Evolutionary conservation across 1,140 invertebrate genomes (phyloP).

Genomic region (Rhagoletis zephyria): DNA sequence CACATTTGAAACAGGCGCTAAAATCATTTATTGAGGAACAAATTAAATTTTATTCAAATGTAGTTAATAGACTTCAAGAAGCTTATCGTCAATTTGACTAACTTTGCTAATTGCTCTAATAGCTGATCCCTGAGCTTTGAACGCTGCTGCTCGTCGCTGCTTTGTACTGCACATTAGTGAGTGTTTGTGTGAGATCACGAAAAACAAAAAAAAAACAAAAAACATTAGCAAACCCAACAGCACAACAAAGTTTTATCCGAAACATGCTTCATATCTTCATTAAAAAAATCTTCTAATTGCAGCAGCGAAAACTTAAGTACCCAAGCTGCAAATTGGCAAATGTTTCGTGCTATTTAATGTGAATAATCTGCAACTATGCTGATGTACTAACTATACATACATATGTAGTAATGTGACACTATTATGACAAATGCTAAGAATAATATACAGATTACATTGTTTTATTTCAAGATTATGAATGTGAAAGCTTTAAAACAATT

Average conservation of each 20-base stretch:
- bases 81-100: conserved; percentile 75
- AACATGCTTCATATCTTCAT: conserved; percentile 29
- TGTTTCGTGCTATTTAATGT: conserved; percentile 13
- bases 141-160: background rate
- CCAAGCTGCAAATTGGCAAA: conserved; percentile 2
- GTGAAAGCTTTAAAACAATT: too few species aligned
- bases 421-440: background rate
- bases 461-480: background rate
- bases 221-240: background rate
- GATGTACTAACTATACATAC: too few species aligned
- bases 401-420: background rate
- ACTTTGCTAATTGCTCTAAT: background rate
- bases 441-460: background rate
- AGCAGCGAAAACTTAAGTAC: conserved; percentile 8
- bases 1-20: conserved; percentile 90
- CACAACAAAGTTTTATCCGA: conserved; percentile 5
- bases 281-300: background rate
- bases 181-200: background rate
- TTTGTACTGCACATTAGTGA: conserved; percentile 4
- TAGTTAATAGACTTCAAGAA: conserved; percentile 80
- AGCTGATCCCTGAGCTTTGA: background rate
- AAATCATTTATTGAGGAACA: conserved; percentile 89
- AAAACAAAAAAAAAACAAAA: too few species aligned
- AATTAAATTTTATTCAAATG: conserved; percentile 91
- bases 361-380: background rate